A percentile compares a stretch with the other conserved stretches of the same genome.
phyloP scores from a whole-genome alignment of 37 sponge, comb jelly and placozoan species.

The Theonella swinhoei region DNA sequence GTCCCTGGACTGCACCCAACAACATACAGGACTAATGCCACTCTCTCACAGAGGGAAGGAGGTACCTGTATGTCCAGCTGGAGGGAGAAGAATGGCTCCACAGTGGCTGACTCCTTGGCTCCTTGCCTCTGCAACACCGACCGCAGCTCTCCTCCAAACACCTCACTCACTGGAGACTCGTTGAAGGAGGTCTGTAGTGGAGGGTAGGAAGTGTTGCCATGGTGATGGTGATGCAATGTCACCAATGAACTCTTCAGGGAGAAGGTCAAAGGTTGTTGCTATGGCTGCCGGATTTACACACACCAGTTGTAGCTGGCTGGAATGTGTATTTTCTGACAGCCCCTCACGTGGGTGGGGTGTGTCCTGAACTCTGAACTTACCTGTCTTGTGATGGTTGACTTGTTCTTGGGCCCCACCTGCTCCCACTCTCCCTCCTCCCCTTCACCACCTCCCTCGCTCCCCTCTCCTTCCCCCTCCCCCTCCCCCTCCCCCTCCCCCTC shows the following conservation, averaged over 20 bases:
- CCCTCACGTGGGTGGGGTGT: background rate
- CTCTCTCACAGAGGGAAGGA: background rate
- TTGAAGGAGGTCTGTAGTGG: conserved; percentile 60
- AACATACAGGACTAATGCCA: too few species aligned
- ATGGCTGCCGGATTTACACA: conserved; percentile 45
- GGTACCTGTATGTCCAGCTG: conserved; percentile 93
- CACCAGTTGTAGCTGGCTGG: background rate
- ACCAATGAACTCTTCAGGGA: background rate
- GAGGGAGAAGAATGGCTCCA: conserved; percentile 96
- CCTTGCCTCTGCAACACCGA: conserved; percentile 81
- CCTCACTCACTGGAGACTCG: conserved; percentile 83
- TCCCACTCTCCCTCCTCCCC: conserved; percentile 85
- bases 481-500: background rate
- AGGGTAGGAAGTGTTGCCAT: background rate
- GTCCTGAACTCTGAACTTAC: conserved; percentile 9
- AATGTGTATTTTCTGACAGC: conserved; percentile 41
- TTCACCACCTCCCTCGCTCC: background rate
- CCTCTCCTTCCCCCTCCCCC: conserved; percentile 12
- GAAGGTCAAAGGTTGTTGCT: conserved; percentile 1
- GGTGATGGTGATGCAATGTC: background rate
- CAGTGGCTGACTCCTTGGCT: conserved; percentile 91
- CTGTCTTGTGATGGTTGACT: conserved; percentile 87
- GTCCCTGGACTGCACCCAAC: conserved; percentile 64
- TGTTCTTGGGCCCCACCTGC: conserved; percentile 94
- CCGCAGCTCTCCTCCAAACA: conserved; percentile 90